Conservation (phyloP, 1,140 invertebrate genomes). For the Oryzaephilus surinamensis region DNA sequence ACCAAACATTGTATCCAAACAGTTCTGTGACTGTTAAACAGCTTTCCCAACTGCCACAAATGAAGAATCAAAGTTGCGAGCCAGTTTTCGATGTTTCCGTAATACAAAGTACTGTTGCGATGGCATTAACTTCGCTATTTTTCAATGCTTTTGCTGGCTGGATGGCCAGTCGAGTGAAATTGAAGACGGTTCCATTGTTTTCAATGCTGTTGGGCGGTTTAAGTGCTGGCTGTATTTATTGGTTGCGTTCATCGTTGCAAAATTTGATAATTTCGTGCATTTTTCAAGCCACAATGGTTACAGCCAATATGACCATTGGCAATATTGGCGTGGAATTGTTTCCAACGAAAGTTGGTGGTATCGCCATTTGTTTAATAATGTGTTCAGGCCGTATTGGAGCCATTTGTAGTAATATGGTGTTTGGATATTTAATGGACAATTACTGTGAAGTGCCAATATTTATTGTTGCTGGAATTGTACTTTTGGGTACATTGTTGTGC, state of each 20-base stretch:
- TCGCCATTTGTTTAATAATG: slow-evolving; percentile 42
- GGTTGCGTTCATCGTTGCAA: slow-evolving; percentile 38
- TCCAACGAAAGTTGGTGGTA: slow-evolving; percentile 41
- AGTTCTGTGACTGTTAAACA: slow-evolving; percentile 39
- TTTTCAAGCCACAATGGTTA: slow-evolving; percentile 44
- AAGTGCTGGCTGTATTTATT: slow-evolving; percentile 40
- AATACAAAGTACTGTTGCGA: slow-evolving; percentile 40
- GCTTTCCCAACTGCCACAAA: slow-evolving; percentile 26
- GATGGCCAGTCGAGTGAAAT: slow-evolving; percentile 27
- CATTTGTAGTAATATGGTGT: slow-evolving; percentile 42
- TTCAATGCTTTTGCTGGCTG: slow-evolving; percentile 37
- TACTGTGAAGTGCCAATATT: slow-evolving; percentile 43
- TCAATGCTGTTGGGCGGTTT: slow-evolving; percentile 41
- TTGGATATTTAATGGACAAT: slow-evolving; percentile 43
- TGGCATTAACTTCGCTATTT: slow-evolving; percentile 38
- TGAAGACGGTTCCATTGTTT: slow-evolving; percentile 33
- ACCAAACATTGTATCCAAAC: slow-evolving; percentile 39
- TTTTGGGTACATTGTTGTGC: slow-evolving; percentile 29
- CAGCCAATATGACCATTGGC: slow-evolving; percentile 45
- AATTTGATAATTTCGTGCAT: slow-evolving; percentile 43
- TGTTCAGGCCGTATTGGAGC: slow-evolving; percentile 43
- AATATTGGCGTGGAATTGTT: slow-evolving; percentile 46
- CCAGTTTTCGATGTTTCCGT: slow-evolving; percentile 33
- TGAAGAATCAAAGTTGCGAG: slow-evolving; percentile 19
- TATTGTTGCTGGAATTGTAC: slow-evolving; percentile 35